Evolutionary conservation across 2,888 invertebrate species (phyloP).

Genomic region (Xestia sexstrigata): DNA sequence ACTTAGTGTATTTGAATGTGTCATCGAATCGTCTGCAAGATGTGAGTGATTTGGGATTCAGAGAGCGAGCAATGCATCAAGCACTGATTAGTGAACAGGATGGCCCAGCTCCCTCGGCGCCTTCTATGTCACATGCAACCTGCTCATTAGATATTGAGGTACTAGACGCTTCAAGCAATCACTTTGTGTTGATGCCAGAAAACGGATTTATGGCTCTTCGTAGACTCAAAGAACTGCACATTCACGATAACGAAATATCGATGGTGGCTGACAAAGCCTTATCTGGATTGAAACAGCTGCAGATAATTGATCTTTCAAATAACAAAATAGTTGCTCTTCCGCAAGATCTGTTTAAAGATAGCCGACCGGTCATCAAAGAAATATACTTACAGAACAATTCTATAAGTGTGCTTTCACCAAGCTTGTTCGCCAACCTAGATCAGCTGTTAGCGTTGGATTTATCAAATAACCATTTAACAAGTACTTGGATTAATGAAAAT

Average conservation of each 20-base stretch:
- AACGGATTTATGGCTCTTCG: conserved; percentile 95
- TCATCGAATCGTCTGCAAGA: conserved; percentile 97
- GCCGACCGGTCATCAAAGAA: conserved; percentile 95
- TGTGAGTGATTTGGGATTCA: conserved; percentile 96
- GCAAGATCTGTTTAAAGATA: conserved; percentile 95
- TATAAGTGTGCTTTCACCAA: conserved; percentile 95
- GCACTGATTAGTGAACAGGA: conserved; percentile 92
- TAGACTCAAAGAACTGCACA: conserved; percentile 94
- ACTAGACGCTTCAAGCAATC: conserved; percentile 96
- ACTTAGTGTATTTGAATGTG: conserved; percentile 95
- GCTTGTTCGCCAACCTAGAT: conserved; percentile 96
- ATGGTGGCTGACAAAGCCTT: conserved; percentile 96
- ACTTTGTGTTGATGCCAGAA: conserved; percentile 95
- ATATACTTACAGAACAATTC: conserved; percentile 98
- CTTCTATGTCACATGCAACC: conserved; percentile 86
- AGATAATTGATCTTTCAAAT: conserved; percentile 96
- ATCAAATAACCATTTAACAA: conserved; percentile 96
- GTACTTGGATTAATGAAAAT: conserved; percentile 95
- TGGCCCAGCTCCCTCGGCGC: conserved; percentile 82
- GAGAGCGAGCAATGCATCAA: conserved; percentile 93
- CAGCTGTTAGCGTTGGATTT: conserved; percentile 95
- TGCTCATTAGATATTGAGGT: conserved; percentile 96
- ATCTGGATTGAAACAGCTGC: conserved; percentile 94
- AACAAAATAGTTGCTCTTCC: conserved; percentile 97
- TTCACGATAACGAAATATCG: conserved; percentile 97